These are phyloP conservation scores for Monochamus saltuarius DNA, from an alignment of 1,140 invertebrate genomes.

Conservation along the genomic window DNA sequence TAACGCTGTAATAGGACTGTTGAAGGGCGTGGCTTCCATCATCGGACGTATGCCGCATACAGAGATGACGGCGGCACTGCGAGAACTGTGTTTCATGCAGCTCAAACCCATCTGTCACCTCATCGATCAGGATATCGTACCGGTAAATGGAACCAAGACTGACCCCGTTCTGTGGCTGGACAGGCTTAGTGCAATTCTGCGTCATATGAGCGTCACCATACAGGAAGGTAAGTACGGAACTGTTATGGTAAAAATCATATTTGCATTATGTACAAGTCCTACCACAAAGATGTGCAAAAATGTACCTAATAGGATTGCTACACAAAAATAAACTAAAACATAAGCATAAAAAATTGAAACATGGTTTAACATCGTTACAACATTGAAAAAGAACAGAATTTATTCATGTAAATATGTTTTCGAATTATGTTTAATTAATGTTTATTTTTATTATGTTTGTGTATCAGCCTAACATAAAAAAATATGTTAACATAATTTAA, in stretches of 20 bases:
- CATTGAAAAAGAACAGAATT: too few relatives aligned
- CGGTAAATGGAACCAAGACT: slow-evolving; percentile 55
- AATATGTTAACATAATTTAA: too few relatives aligned
- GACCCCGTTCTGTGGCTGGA: slow-evolving; percentile 95
- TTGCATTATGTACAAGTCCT: too few relatives aligned
- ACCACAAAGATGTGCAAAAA: too few relatives aligned
- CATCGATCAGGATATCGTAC: slow-evolving; percentile 54
- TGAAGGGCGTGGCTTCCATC: slow-evolving; percentile 53
- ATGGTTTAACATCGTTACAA: too few relatives aligned
- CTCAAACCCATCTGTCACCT: slow-evolving; percentile 66
- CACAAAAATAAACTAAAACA: too few relatives aligned
- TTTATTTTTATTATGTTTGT: too few relatives aligned
- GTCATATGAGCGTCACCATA: slow-evolving; percentile 60
- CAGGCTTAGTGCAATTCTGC: slow-evolving; percentile 86
- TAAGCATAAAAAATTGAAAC: too few relatives aligned
- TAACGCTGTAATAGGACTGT: slow-evolving; percentile 76
- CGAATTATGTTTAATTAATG: too few relatives aligned
- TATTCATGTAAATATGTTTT: too few relatives aligned
- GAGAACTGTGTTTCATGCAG: slow-evolving; percentile 77
- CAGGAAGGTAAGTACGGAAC: slow-evolving; percentile 35
- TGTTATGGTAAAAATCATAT: not conserved
- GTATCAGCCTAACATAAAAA: too few relatives aligned
- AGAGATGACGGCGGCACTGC: slow-evolving; percentile 70
- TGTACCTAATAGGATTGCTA: too few relatives aligned
- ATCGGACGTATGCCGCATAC: slow-evolving; percentile 59